Evolutionary conservation across 2,888 invertebrate genomes (phyloP), one percentile per base, ranked within the genome.

Genomic region (Meta bourneti): DNA sequence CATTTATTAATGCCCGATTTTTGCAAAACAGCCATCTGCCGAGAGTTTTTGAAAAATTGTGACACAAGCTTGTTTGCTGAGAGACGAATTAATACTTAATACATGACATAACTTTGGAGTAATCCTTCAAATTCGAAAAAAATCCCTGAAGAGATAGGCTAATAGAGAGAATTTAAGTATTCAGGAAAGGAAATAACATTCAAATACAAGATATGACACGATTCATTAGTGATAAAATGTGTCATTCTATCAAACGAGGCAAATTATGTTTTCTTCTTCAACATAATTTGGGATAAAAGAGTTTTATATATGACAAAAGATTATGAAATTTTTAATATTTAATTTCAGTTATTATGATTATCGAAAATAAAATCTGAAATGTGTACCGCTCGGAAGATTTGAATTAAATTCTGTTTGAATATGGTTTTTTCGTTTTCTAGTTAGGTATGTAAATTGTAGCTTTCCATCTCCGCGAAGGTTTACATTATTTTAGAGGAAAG

Each of bases 21-120:
- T n/a, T 16, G 9, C 49, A 13, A 16, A 16, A 6, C 0, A 20
- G 9, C 20, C 6, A 11, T 11, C n/a, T 1, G 52, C 13, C 11
- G 6, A 20, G 19, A 11, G 7, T 19, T 54, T 78, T 52, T 54
- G 61, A 61, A 61, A 61, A 9, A 52, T 19, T 19, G n/a, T n/a
- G 20, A 72, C 72, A 72, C 8, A 19, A 4, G 13, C 54, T 79
- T 54, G 19, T 54, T 34, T 79, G 20, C 52, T 49, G 6, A n/a
- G n/a, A 52, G 78, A 79, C 54, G 78, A 79, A 20, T 54, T 79
- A 79, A 54, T 54, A 79, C 19, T 79, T 79, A 54, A 72, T 72
- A 52, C 11, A 20, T 79, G 20, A 79, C 54, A 13, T 20, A 54
- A 52, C n/a, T n/a, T 79, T 13, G 6, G 19, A 11, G 61, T 61